Percentiles rank a stretch among this genome's conserved stretches.
Conservation (phyloP, 2,888 invertebrate species). For the Campaea margaritaria region DNA sequence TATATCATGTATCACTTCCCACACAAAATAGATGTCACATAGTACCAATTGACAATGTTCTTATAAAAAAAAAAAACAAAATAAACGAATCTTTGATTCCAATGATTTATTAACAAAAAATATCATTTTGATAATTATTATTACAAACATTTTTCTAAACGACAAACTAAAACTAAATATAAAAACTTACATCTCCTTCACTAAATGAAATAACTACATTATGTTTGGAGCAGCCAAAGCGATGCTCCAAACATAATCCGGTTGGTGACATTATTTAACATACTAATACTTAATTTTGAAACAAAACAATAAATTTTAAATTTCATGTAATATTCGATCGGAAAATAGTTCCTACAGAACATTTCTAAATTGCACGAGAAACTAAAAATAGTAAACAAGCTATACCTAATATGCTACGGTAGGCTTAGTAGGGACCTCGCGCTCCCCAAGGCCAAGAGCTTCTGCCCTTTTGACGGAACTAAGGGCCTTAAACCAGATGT, state of each 20-base stretch:
- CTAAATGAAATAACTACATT: too few relatives aligned
- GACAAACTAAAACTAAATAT: not conserved
- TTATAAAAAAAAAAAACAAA: too few relatives aligned
- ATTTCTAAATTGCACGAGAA: conserved; percentile 2
- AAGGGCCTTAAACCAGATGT: too few relatives aligned
- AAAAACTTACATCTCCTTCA: not conserved
- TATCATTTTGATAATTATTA: conserved; percentile 42
- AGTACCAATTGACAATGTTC: too few relatives aligned
- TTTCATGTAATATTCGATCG: conserved; percentile 9
- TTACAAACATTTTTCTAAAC: conserved; percentile 23
- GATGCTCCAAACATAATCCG: not conserved
- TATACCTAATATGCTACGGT: not conserved
- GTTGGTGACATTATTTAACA: not conserved
- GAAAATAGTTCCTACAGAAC: conserved; percentile 2
- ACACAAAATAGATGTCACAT: too few relatives aligned
- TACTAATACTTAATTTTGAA: conserved; percentile 8
- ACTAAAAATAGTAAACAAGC: not conserved
- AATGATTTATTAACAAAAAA: conserved; percentile 63
- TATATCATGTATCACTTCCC: too few relatives aligned
- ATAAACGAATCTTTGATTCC: conserved; percentile 37
- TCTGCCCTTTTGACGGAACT: too few relatives aligned
- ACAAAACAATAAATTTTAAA: too few relatives aligned
- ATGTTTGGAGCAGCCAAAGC: too few relatives aligned
- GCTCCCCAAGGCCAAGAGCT: too few relatives aligned
- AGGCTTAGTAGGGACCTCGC: too few relatives aligned